phyloP scores from a whole-genome alignment of 2,888 invertebrate species.

The Polydrusus tereticollis region DNA sequence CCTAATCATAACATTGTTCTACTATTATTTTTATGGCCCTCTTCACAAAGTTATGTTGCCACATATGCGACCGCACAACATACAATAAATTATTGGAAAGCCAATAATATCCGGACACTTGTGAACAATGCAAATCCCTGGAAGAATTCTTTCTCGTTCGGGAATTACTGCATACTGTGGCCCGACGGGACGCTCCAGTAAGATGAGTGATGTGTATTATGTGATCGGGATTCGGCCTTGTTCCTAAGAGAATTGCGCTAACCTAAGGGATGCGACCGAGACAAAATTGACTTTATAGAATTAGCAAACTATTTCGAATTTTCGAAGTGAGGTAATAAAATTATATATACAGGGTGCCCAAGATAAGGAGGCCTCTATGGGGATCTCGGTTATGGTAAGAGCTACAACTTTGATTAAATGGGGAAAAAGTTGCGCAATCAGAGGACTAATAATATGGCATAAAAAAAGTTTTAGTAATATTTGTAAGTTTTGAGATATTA shows the following conservation, averaged over 20 bases:
- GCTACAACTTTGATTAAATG: too few relatives aligned
- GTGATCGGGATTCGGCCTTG: slow-evolving; percentile 24
- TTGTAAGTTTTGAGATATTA: too few relatives aligned
- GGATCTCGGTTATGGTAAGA: too few relatives aligned
- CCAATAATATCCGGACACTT: slow-evolving; percentile 11
- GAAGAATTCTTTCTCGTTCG: slow-evolving; percentile 18
- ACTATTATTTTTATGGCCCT: too few relatives aligned
- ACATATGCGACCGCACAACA: too few relatives aligned
- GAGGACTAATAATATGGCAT: too few relatives aligned
- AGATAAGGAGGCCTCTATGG: too few relatives aligned
- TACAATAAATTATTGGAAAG: background rate
- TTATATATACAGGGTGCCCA: background rate
- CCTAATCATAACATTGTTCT: too few relatives aligned
- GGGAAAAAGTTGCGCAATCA: too few relatives aligned
- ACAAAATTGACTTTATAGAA: slow-evolving; percentile 1
- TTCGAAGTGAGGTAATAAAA: background rate
- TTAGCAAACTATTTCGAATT: slow-evolving; percentile 1
- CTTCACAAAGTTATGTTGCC: too few relatives aligned
- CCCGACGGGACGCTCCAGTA: slow-evolving; percentile 1
- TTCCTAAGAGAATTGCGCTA: slow-evolving; percentile 14
- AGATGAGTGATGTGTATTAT: slow-evolving; percentile 32
- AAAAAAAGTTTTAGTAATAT: too few relatives aligned
- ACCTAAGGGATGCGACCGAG: background rate
- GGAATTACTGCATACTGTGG: slow-evolving; percentile 18
- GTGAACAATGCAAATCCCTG: slow-evolving; percentile 30